Base-by-base conservation (phyloP, 2,797 vertebrate genomes). In the Lepilemur septentrionalis region DNA sequence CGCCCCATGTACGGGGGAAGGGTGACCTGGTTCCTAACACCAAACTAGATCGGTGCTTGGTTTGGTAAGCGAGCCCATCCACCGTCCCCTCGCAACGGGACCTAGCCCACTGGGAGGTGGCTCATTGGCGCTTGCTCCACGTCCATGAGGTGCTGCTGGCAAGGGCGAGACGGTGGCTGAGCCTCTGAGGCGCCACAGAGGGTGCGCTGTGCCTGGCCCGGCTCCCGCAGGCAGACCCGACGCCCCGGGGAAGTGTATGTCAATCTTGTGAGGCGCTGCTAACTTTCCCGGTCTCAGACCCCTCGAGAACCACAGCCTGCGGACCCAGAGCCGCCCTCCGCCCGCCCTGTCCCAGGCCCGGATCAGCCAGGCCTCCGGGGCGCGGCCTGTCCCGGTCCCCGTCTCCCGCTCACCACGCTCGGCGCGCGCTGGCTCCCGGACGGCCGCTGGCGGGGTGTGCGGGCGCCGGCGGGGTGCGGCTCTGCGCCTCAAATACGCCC, bases 11-110 rank as follows among this genome's bases (percentile, higher is more conserved):
- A 2, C 48, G 1, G 4, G 30, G 43, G 11, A 75, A 23, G 43
- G 12, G 22, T 4, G 12, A 30, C n/a, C 48, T 7, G 41, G 23
- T 30, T 70, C 55, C 20, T 59, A 43, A 35, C 4, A 7, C 63
- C 41, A 7, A 12, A 25, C 67, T 13, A 32, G n/a, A 14, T 38
- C 6, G 13, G 20, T 3, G 70, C 63, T n/a, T 30, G 20, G 63
- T 22, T 18, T 4, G 41, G 7, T 14, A 0, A 11, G 22, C 3
- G 59, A 20, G 63, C 63, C 11, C 50, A 0, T 2, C 30, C 65
- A 7, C 65, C 35, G 0, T 41, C 0, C 41, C 1, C n/a, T 13
- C 2, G 12, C 12, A 6, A 5, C 18, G 1, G 41, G 22, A 30
- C 65, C 65, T 17, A 43, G 61, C 12, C 22, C 30, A 0, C 46